A percentile compares a stretch with the other conserved stretches of the same genome.
phyloP scores from a whole-genome alignment of 2,888 invertebrate species.

The Drosophila yooni region DNA sequence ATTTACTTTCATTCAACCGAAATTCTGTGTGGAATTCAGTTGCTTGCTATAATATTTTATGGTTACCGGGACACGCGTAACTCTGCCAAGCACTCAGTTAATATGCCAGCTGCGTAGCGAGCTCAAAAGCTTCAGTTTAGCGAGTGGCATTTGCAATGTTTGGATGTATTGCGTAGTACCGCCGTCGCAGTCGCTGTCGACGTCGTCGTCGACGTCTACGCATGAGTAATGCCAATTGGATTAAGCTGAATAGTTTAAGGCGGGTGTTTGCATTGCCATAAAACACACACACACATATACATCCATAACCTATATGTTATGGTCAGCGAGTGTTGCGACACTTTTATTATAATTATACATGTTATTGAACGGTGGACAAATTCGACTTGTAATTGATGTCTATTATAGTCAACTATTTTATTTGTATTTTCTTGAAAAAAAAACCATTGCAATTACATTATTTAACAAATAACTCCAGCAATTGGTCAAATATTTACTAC shows the following conservation, averaged over 20 bases:
- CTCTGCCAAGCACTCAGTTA: conserved; percentile 32
- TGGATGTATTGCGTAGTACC: conserved; percentile 62
- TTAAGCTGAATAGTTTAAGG: conserved; percentile 24
- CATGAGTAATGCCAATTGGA: conserved; percentile 69
- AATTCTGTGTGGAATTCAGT: conserved; percentile 39
- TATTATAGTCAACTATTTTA: not conserved
- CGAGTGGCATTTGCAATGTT: conserved; percentile 48
- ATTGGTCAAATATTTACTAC: not conserved
- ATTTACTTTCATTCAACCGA: conserved; percentile 66
- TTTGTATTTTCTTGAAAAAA: not conserved
- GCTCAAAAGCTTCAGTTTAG: conserved; percentile 41
- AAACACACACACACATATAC: conserved; percentile 5
- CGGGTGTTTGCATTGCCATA: conserved; percentile 38
- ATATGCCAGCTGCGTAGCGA: conserved; percentile 47
- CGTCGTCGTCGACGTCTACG: conserved; percentile 45
- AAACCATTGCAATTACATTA: not conserved
- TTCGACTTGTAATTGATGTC: not conserved
- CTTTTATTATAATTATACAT: conserved; percentile 16
- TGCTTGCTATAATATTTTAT: conserved; percentile 24
- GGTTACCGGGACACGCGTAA: conserved; percentile 35
- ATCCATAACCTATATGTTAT: conserved; percentile 22
- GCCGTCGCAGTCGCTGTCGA: conserved; percentile 34
- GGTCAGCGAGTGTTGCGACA: conserved; percentile 53
- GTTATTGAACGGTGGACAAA: not conserved
- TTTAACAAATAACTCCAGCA: not conserved